Conservation (phyloP, 23 tunicate species). For the Halocynthia roretzi region DNA sequence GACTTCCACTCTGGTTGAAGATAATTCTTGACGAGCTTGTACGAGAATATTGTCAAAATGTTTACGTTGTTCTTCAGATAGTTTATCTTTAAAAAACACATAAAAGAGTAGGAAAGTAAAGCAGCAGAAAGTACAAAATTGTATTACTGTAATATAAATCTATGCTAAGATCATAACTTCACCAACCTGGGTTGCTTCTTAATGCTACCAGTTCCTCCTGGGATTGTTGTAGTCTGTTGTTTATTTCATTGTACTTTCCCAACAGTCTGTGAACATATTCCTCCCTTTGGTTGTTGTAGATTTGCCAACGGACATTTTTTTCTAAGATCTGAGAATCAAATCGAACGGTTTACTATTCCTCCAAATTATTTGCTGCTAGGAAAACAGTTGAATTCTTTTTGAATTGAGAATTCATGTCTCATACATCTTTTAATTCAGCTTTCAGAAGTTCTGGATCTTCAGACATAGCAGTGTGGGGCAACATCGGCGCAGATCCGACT, state of each 20-base stretch:
- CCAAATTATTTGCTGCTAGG: no score
- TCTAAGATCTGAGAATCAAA: conserved; percentile 18
- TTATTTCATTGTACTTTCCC: conserved; percentile 40
- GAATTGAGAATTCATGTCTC: no score
- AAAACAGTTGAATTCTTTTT: no score
- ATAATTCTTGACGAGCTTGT: conserved; percentile 48
- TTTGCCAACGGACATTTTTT: conserved; percentile 53
- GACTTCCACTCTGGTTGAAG: conserved; percentile 4
- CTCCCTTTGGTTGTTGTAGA: conserved; percentile 40
- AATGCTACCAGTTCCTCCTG: conserved; percentile 20
- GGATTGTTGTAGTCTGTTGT: conserved; percentile 8
- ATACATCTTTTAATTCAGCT: no score
- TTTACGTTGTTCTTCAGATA: conserved; percentile 52
- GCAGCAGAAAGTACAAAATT: no score
- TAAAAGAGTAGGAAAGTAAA: no score
- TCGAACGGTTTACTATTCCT: no score
- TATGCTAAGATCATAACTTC: background rate
- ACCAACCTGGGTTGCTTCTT: conserved; percentile 35
- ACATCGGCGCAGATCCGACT: no score
- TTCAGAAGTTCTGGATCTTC: no score
- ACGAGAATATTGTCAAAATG: conserved; percentile 55
- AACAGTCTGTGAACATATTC: conserved; percentile 43
- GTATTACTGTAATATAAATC: no score
- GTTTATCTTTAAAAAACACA: conserved; percentile 19
- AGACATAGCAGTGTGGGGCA: no score